Base-by-base conservation (phyloP, 2,113 vertebrate species). In the Ondatra zibethicus region DNA sequence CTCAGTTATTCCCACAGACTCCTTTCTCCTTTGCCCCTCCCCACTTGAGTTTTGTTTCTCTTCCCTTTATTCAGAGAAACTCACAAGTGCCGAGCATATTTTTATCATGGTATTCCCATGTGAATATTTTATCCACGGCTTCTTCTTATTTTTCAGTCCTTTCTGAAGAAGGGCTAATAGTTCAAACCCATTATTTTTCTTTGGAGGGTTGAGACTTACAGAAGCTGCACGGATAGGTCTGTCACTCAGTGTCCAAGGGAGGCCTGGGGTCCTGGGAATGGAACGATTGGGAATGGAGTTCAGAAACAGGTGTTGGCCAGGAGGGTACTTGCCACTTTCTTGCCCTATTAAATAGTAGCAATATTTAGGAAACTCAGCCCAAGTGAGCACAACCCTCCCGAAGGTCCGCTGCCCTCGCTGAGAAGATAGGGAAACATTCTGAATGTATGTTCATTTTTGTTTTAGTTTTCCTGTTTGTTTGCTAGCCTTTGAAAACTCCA, bases 141-240 rank as follows among this genome's bases (percentile, higher is more conserved):
- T 73, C 77, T 93, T 97, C 98, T 98, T 98, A 97, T 97, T 98
- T 98, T 98, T 97, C 95, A 97, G 93, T 93, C 87, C 94, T 98
- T 98, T 98, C 98, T 96, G 96, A 96, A 97, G 92, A 91, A 93
- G 97, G 98, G 97, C 98, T 98, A 98, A 98, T 97, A 98, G 98
- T 98, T 99, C 97, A 98, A 98, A 96, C 96, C 94, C 97, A 98
- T 98, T 97, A 97, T 98, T 98, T 98, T 98, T 98, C 97, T 98
- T 98, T 96, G 77, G 87, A 97, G 97, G 89, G 86, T 97, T 92
- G 95, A 98, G 88, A 75, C 96, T 96, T 94, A 97, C 55, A 98
- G 97, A 98, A 97, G 97, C 95, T 95, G 95, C 95, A 97, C 1
- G 95, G 96, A 76, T 45, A 89, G 97, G 90, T 96, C 98, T 97